A percentile compares a stretch with the other conserved stretches of the same genome.
Conservation (phyloP, 92 coral and sea anemone genomes). For the Umimayanthus kanabou region DNA sequence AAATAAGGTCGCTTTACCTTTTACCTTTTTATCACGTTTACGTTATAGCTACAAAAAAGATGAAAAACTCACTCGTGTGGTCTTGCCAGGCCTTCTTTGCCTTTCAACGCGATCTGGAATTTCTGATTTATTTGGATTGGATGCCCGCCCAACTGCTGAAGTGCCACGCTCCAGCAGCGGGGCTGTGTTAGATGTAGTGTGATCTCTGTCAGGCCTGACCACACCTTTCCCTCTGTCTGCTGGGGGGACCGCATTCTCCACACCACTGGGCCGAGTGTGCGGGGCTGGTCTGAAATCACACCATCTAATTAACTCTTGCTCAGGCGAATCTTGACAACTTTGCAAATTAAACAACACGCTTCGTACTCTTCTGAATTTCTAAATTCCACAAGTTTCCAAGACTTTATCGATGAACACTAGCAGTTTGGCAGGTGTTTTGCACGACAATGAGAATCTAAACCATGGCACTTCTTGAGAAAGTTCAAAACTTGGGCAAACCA, state of each 20-base stretch:
- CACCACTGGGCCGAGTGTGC: slow-evolving; percentile 44
- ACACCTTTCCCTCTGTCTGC: slow-evolving; percentile 52
- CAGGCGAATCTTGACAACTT: background rate
- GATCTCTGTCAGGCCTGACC: slow-evolving; percentile 64
- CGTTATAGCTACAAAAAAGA: background rate
- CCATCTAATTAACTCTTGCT: background rate
- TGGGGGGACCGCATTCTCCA: slow-evolving; percentile 50
- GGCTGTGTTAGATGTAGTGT: slow-evolving; percentile 57
- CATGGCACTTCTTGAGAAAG: no score
- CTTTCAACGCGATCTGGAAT: slow-evolving; percentile 90
- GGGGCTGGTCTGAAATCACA: background rate
- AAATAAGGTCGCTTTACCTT: no score
- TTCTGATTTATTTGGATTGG: slow-evolving; percentile 96
- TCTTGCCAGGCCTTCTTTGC: slow-evolving; percentile 64
- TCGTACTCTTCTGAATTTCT: background rate
- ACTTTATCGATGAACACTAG: no score
- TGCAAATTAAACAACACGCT: background rate
- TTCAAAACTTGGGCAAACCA: no score
- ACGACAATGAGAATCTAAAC: no score
- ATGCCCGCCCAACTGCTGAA: slow-evolving; percentile 82
- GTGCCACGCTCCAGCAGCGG: slow-evolving; percentile 71
- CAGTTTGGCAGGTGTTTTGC: no score
- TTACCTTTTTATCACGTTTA: no score
- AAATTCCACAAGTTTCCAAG: no score
- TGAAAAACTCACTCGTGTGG: slow-evolving; percentile 44